These are phyloP conservation scores for Alectura lathami DNA, from an alignment of 2,113 vertebrate genomes.

Conservation along the genomic window DNA sequence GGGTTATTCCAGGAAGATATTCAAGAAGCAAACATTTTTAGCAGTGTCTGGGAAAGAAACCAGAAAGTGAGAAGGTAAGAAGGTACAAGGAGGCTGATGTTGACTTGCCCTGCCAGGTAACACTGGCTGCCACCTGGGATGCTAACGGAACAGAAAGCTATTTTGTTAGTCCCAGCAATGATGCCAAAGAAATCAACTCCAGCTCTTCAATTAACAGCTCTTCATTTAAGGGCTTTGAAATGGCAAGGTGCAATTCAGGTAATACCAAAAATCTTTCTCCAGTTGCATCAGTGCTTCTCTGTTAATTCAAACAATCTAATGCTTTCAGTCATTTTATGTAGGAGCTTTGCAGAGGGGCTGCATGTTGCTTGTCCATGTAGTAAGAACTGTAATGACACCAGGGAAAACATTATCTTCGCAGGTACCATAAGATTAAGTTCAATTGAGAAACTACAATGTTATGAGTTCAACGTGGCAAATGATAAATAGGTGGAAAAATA, in stretches of 20 bases:
- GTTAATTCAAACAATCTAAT: background rate
- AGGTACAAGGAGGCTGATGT: background rate
- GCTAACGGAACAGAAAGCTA: background rate
- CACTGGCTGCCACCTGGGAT: background rate
- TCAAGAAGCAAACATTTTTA: background rate
- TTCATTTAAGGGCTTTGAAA: background rate
- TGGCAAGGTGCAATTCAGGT: background rate
- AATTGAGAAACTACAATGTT: background rate
- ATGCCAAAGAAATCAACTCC: background rate
- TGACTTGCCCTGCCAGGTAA: background rate
- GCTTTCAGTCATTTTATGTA: background rate
- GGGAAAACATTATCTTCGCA: background rate
- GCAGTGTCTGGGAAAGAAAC: background rate
- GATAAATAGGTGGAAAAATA: background rate
- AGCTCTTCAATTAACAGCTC: no score
- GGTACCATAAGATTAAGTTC: background rate
- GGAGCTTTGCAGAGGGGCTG: background rate
- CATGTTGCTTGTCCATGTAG: background rate
- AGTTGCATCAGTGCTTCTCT: background rate
- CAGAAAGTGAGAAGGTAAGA: background rate
- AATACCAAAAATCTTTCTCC: background rate
- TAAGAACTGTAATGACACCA: background rate
- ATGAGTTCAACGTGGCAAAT: background rate
- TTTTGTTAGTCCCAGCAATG: background rate
- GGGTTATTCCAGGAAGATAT: background rate